Conservation (phyloP, 1,140 invertebrate species). For the Colletes latitarsis region DNA sequence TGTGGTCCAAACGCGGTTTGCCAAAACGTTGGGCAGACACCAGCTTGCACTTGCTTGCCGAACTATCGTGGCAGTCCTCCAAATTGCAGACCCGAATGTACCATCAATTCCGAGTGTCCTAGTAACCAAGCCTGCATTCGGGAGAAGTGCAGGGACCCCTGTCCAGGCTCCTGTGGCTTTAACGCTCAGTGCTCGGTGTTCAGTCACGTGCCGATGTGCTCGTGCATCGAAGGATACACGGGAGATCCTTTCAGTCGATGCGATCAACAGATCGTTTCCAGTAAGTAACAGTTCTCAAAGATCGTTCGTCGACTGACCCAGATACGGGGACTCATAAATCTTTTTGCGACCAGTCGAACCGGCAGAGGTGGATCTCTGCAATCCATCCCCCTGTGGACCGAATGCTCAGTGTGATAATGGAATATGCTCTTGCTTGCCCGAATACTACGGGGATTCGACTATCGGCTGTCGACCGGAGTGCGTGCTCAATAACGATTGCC, state of each 20-base stretch:
- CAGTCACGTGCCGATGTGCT: slow-evolving; percentile 83
- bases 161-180: slow-evolving; percentile 82
- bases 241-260: slow-evolving; percentile 80
- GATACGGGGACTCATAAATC: background rate
- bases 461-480: slow-evolving; percentile 85
- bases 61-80: slow-evolving; percentile 83
- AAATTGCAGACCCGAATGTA: slow-evolving; percentile 82
- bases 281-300: background rate
- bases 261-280: slow-evolving; percentile 18
- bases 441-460: slow-evolving; percentile 86
- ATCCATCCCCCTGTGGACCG: slow-evolving; percentile 85
- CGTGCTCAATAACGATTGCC: slow-evolving; percentile 87
- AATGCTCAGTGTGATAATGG: slow-evolving; percentile 84
- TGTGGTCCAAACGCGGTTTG: slow-evolving; percentile 82
- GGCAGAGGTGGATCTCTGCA: slow-evolving; percentile 81
- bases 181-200: slow-evolving; percentile 82
- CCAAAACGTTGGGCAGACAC: slow-evolving; percentile 76
- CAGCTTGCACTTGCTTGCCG: slow-evolving; percentile 81
- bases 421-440: slow-evolving; percentile 84
- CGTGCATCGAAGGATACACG: slow-evolving; percentile 82
- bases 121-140: slow-evolving; percentile 81
- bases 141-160: slow-evolving; percentile 82
- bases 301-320: background rate
- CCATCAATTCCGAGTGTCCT: slow-evolving; percentile 81
- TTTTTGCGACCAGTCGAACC: background rate